These are phyloP conservation scores for Coelopa pilipes DNA, from an alignment of 2,888 invertebrate species.

Conservation along the genomic window DNA sequence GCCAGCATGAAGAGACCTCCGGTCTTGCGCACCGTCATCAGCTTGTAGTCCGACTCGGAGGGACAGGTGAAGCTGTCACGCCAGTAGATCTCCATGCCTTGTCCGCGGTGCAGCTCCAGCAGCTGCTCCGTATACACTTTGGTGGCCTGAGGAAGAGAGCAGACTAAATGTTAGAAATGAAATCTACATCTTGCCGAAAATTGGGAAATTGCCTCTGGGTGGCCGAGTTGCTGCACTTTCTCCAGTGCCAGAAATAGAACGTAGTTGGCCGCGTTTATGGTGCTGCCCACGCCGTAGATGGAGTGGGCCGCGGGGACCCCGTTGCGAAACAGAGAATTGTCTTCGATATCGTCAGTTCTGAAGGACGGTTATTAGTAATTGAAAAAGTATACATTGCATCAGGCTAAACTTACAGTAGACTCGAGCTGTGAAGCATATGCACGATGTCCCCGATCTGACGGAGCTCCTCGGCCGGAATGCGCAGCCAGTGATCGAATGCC, in stretches of 20 bases:
- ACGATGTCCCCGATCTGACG: constrained; percentile 86
- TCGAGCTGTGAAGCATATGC: constrained; percentile 96
- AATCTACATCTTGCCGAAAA: background rate
- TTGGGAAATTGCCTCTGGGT: constrained; percentile 76
- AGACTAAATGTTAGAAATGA: constrained; percentile 14
- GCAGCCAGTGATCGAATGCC: constrained; percentile 96
- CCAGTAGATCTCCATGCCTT: constrained; percentile 99
- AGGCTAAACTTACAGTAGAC: constrained; percentile 83
- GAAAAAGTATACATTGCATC: constrained; percentile 37
- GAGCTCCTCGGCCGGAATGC: constrained; percentile 87
- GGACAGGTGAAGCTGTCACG: constrained; percentile 95
- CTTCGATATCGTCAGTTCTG: constrained; percentile 98
- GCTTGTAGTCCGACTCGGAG: constrained; percentile 91
- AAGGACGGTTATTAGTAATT: constrained; percentile 62
- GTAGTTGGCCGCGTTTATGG: constrained; percentile 97
- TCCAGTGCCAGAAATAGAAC: constrained; percentile 90
- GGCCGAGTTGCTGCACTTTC: constrained; percentile 82
- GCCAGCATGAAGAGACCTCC: constrained; percentile 97
- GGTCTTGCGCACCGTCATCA: constrained; percentile 95
- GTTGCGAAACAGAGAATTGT: constrained; percentile 90
- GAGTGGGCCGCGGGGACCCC: constrained; percentile 97
- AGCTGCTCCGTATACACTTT: constrained; percentile 89
- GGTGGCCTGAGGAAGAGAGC: constrained; percentile 74
- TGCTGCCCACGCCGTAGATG: constrained; percentile 94
- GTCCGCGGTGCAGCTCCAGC: constrained; percentile 92